These are phyloP conservation scores for Cynocephalus volans DNA, from an alignment of 2,113 vertebrate species.

Conservation along the genomic window DNA sequence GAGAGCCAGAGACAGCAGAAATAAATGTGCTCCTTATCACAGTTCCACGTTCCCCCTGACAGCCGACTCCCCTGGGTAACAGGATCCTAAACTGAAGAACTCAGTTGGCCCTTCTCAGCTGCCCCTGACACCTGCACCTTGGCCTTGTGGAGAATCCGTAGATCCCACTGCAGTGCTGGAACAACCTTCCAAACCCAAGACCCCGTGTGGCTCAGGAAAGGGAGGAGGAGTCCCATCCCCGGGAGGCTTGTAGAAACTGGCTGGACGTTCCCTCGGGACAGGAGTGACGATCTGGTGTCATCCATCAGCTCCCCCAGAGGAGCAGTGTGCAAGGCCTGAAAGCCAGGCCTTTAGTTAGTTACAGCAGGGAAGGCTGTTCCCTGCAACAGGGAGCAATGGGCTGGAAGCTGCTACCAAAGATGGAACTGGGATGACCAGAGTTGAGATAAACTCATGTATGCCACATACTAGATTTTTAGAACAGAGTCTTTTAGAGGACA, in stretches of 20 bases:
- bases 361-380: not conserved
- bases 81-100: not conserved
- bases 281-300: not conserved
- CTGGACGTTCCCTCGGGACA: not conserved
- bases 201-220: not conserved
- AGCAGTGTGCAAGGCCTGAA: not conserved
- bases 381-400: not conserved
- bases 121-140: not conserved
- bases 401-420: not conserved
- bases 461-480: not conserved
- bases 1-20: not conserved
- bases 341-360: too few relatives aligned
- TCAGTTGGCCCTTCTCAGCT: not conserved
- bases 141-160: not conserved
- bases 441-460: not conserved
- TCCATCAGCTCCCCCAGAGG: not conserved
- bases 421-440: not conserved
- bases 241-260: not conserved
- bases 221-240: not conserved
- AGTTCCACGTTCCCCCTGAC: not conserved
- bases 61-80: not conserved
- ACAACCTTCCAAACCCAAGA: not conserved
- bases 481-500: not conserved
- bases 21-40: not conserved
- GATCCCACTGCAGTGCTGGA: not conserved